Evolutionary conservation across 2,888 invertebrate species (phyloP), one percentile per base, ranked within the genome.

Genomic region (Rotaria macrura): DNA sequence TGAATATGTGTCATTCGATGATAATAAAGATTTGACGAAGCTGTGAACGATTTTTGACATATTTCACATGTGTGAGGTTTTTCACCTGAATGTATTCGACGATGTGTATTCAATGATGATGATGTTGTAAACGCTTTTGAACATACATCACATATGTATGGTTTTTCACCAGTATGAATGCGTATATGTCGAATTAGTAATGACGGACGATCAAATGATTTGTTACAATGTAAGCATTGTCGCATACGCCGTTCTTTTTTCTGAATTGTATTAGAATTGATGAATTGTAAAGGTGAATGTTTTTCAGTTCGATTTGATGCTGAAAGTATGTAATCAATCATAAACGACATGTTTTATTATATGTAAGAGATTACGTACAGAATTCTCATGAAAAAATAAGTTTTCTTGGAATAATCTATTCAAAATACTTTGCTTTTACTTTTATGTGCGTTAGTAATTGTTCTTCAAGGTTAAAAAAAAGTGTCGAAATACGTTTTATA

Each of bases 1-100:
- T 96, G 96, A 94, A 96, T 97, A 91, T 97, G 97, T 88, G 96
- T 97, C 96, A 97, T 96, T 89, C 96, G 93, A 93, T 97, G 97
- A 91, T 97, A 97, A 92, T 97, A 97, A 87, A 97, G 93, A 92
- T 97, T 97, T 86, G 96, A 96, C 89, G 95, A 95, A 88, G 96
- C 96, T 9, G 96, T 96, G 91, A 97, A 97, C 89, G 96, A 93
- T 92, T 97, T 97, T 89, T 96, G 95, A 91, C 97, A 97, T 87
- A 96, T 95, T 94, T 92, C 95, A 94, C 92, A 94, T 88, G 96
- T 95, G 90, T 96, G 96, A 0, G 96, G 96, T 90, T 96, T 96
- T 92, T 96, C 96, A n/a, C 96, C 96, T 84, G 95, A 95, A 92
- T 97, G 96, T 90, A 96, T 97, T 88, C 96, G 93, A 89, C 96